Base-by-base conservation (phyloP, 2,113 vertebrate genomes). In the Gambusia holbrooki region DNA sequence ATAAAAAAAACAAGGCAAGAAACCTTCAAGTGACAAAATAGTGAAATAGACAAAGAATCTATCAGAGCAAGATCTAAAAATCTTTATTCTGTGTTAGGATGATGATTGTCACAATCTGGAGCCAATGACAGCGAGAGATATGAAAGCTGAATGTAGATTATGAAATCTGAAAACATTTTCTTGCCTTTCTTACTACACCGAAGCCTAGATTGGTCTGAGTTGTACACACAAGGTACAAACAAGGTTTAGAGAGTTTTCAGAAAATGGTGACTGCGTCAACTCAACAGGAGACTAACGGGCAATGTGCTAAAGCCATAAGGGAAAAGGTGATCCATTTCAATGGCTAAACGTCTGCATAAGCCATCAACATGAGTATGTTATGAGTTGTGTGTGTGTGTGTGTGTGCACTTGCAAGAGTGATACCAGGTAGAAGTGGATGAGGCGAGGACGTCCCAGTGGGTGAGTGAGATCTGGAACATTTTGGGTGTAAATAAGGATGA, bases 401-500 rank as follows among this genome's bases (percentile, higher is more conserved):
- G n/a, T 66, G 0, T 33, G 75, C 74, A 84, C 75, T 76, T 40
- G 64, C 71, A 29, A 66, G 71, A 76, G 48, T 9, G 15, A 51
- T 30, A 61, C 80, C 62, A 66, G 54, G 78, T 69, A 77, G 68
- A 66, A 82, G 75, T 71, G 79, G 73, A 67, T 58, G 78, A 74
- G n/a, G 66, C 79, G 73, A 80, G 86, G 82, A 58, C 84, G 63
- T 62, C 73, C 74, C 78, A 85, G 84, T 68, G 22, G 73, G 84
- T 27, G 8, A 37, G 28, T 7, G 66, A 77, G 77, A 73, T 72
- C 69, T 80, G 35, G 87, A 85, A 79, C 62, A 80, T 80, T 83
- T 77, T 63, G n/a, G 35, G 66, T 71, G 35, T 87, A 89, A 92
- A 91, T 91, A 85, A 87, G 82, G 66, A 67, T 84, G 82, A 89